phyloP scores from a whole-genome alignment of 2,113 vertebrate genomes.

The Oceanodroma tethys region DNA sequence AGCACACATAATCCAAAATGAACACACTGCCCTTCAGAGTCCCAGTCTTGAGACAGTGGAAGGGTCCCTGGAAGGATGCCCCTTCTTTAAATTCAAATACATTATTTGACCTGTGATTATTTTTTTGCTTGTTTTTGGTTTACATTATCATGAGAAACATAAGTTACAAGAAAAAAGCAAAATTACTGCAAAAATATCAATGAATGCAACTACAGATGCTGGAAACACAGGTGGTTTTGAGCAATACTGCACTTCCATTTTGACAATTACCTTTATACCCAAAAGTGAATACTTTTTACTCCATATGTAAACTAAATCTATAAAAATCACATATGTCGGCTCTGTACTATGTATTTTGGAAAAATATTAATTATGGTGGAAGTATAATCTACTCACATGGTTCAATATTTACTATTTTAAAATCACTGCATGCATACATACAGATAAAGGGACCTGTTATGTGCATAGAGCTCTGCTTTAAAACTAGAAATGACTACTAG shows the following conservation, averaged over 20 bases:
- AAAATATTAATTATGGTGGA: not conserved
- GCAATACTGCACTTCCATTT: not conserved
- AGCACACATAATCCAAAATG: not conserved
- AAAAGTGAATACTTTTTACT: not conserved
- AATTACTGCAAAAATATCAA: not conserved
- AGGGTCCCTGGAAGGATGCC: not conserved
- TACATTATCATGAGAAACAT: not conserved
- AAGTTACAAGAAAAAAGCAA: not conserved
- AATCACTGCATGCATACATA: not conserved
- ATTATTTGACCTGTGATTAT: not conserved
- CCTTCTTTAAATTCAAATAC: not conserved
- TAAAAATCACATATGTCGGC: not conserved
- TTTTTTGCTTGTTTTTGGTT: not conserved
- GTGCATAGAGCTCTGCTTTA: not conserved
- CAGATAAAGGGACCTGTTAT: not conserved
- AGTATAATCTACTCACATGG: not conserved
- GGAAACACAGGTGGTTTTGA: not conserved
- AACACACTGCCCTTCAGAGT: not conserved
- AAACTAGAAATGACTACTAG: not conserved
- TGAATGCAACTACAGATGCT: not conserved
- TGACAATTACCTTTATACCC: not conserved
- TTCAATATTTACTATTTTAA: not conserved
- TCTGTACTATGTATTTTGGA: not conserved
- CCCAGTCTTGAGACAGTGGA: not conserved
- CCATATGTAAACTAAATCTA: not conserved